Evolutionary conservation across 2,888 invertebrate species (phyloP).

Genomic region (Papilio protenor): DNA sequence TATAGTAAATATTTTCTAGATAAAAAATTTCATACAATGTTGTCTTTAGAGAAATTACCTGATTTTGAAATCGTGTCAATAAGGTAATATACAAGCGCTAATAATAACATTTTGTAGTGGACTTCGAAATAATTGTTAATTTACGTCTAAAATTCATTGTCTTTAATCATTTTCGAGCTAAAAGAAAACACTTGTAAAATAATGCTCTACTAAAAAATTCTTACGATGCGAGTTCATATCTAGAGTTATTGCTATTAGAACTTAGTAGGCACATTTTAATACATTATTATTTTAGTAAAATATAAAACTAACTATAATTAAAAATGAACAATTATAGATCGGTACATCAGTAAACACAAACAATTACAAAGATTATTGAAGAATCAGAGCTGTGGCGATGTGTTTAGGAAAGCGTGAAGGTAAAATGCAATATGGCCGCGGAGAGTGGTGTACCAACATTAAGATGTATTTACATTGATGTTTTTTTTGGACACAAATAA

Average conservation of each 20-base stretch:
- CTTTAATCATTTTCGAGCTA: too few relatives aligned
- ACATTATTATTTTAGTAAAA: background rate
- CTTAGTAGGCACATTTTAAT: background rate
- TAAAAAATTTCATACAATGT: too few relatives aligned
- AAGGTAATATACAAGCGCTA: too few relatives aligned
- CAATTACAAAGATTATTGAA: constrained; percentile 32
- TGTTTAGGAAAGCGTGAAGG: constrained; percentile 74
- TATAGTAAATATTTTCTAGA: too few relatives aligned
- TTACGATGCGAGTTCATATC: background rate
- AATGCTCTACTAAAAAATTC: background rate
- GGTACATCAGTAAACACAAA: constrained; percentile 25
- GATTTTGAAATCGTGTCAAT: too few relatives aligned
- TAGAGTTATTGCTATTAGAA: background rate
- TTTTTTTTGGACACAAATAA: background rate
- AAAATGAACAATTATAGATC: background rate
- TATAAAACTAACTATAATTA: too few relatives aligned
- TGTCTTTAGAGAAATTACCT: too few relatives aligned
- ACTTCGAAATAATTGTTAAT: too few relatives aligned
- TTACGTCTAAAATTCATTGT: too few relatives aligned
- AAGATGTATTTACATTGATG: background rate
- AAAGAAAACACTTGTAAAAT: too few relatives aligned
- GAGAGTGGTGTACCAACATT: background rate
- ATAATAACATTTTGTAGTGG: too few relatives aligned
- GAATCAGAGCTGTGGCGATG: constrained; percentile 43
- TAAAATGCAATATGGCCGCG: constrained; percentile 26